Percentiles rank a stretch among this genome's conserved stretches.
These are phyloP conservation scores for Callopanchax toddi DNA, from an alignment of 2,113 vertebrate genomes.

Conservation along the genomic window DNA sequence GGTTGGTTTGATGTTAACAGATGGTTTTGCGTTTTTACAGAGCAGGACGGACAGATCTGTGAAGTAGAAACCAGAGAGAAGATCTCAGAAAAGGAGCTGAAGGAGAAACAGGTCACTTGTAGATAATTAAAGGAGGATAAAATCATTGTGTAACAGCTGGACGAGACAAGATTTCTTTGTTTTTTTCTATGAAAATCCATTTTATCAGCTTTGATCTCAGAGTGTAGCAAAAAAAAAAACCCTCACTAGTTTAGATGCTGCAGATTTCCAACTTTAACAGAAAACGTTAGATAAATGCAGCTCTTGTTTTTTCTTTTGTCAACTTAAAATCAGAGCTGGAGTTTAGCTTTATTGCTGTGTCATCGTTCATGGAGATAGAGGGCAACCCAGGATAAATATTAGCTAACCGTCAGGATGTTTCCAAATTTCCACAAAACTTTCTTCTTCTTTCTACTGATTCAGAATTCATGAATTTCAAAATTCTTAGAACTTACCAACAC, in stretches of 20 bases:
- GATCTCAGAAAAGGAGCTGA: constrained; percentile 9
- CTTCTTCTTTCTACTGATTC: too few species aligned
- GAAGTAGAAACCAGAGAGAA: neutral
- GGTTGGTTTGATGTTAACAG: constrained; percentile 12
- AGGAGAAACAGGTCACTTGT: constrained; percentile 30
- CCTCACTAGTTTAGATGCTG: constrained; percentile 40
- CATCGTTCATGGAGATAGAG: too few species aligned
- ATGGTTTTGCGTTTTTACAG: neutral
- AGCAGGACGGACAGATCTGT: neutral
- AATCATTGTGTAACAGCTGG: constrained; percentile 10
- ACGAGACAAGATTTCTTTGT: neutral
- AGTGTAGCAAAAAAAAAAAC: constrained; percentile 15
- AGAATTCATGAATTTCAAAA: too few species aligned
- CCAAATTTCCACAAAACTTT: too few species aligned
- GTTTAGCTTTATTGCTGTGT: neutral
- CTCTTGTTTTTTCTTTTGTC: neutral
- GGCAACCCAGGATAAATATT: too few species aligned
- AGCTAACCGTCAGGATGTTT: too few species aligned
- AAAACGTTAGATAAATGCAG: neutral
- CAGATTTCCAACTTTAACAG: constrained; percentile 38
- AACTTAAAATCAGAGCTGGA: neutral
- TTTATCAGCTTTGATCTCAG: constrained; percentile 38
- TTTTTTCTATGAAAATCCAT: neutral
- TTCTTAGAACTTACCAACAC: too few species aligned
- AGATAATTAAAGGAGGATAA: constrained; percentile 35